These are phyloP conservation scores for Cardinalis cardinalis DNA, from an alignment of 2,113 vertebrate genomes.

Conservation along the genomic window DNA sequence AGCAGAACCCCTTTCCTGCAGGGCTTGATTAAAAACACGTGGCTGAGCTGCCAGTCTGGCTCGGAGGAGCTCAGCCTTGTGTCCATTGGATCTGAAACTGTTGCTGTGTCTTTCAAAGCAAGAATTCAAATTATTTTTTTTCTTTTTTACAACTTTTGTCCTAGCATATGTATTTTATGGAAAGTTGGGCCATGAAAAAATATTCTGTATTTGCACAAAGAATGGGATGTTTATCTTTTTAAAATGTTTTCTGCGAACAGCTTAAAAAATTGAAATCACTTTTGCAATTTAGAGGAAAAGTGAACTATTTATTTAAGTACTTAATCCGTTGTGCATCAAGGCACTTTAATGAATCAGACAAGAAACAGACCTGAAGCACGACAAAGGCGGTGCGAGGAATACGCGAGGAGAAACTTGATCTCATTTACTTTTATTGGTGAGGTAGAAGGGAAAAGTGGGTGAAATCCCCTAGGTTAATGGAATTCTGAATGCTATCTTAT, in stretches of 20 bases:
- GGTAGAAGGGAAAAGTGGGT: slow-evolving; percentile 1
- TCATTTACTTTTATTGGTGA: slow-evolving; percentile 40
- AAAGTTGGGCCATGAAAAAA: neutral
- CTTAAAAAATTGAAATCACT: slow-evolving; percentile 34
- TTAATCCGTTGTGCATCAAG: slow-evolving; percentile 55
- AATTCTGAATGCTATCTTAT: slow-evolving; percentile 20
- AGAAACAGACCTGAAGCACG: slow-evolving; percentile 22
- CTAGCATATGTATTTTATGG: neutral
- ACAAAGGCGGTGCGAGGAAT: slow-evolving; percentile 24
- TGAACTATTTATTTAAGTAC: slow-evolving; percentile 52
- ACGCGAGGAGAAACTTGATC: neutral
- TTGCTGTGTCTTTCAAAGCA: neutral
- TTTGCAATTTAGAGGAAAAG: slow-evolving; percentile 52
- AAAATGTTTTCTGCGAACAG: neutral
- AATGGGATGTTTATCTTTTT: slow-evolving; percentile 1
- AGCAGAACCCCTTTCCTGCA: neutral
- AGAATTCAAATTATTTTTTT: neutral
- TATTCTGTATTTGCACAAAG: neutral
- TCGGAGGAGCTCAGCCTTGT: neutral
- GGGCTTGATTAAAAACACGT: neutral
- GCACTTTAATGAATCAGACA: slow-evolving; percentile 51
- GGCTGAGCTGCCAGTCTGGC: neutral
- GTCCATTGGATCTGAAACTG: neutral
- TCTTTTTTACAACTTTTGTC: neutral
- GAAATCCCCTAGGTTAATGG: slow-evolving; percentile 22